A percentile compares a stretch with the other conserved stretches of the same genome.
Conservation (phyloP, 2,113 vertebrate genomes). For the Leptosomus discolor region DNA sequence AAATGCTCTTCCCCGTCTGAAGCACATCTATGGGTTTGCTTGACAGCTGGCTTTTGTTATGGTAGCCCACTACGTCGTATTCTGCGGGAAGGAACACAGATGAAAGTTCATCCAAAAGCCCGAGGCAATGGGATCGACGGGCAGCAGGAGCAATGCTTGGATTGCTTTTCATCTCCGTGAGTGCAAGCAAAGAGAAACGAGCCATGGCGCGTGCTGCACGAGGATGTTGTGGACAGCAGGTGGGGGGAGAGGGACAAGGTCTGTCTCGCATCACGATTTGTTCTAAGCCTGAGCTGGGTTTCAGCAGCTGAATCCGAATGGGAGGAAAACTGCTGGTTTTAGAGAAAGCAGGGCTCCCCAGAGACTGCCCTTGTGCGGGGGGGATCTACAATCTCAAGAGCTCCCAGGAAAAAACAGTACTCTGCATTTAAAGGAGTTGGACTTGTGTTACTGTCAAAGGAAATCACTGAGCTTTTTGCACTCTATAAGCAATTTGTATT, state of each 20-base stretch:
- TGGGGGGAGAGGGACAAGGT: background rate
- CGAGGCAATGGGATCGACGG: fast-evolving
- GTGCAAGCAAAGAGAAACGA: fast-evolving
- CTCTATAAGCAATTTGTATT: background rate
- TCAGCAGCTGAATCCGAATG: background rate
- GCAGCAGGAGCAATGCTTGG: background rate
- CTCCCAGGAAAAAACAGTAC: fast-evolving
- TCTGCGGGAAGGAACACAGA: constrained; percentile 60
- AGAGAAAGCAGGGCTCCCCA: background rate
- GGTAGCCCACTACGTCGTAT: constrained; percentile 76
- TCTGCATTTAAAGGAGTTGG: fast-evolving
- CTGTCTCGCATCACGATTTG: background rate
- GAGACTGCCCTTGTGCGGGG: background rate
- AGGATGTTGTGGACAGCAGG: background rate
- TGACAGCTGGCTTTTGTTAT: constrained; percentile 67
- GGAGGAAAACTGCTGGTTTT: background rate
- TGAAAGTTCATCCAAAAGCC: background rate
- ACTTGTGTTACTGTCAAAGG: background rate
- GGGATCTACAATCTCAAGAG: background rate
- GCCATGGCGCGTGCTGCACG: fast-evolving
- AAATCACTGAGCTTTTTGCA: background rate
- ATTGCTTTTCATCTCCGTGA: background rate
- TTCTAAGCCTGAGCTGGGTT: background rate
- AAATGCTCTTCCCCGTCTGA: constrained; percentile 75
- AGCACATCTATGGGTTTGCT: constrained; percentile 71